Base-by-base conservation (phyloP, 2,113 vertebrate species). In the Heterotilapia buettikoferi region DNA sequence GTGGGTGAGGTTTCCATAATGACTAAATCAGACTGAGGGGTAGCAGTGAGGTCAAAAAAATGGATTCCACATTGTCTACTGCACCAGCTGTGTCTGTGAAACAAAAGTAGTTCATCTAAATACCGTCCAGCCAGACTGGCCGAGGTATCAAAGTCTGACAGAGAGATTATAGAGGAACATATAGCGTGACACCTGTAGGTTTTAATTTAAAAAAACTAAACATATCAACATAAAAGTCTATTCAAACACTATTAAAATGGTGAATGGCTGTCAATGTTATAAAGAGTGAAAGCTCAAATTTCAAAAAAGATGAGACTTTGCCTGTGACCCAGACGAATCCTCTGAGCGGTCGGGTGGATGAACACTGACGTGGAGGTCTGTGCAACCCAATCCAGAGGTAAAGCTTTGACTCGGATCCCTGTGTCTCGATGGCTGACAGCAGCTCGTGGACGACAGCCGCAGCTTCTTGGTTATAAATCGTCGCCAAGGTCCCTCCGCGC, bases 291-390 rank as follows among this genome's bases (percentile, higher is more conserved):
- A 33, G 52, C 43, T 85, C 31, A 86, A 84, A 86, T 18, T 31
- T 82, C 1, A 88, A 82, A 86, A 81, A 36, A 82, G n/a, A 31
- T 61, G 21, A 86, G 73, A 92, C 89, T 89, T 92, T 95, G 92
- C 95, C 95, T 9, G 97, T 97, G 91, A 97, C 97, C 98, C 98
- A 98, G 61, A 96, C 96, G 96, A 98, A 98, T 92, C 98, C 98
- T 12, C 98, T 94, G 61, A 98, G 95, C 0, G 96, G 96, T 36
- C 97, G 92, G 31, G 95, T 96, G 4, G 97, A 84, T 3, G 97
- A 97, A 88, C 98, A 98, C 82, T 98, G 98, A 9, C 98, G 97
- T 1, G 98, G 96, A 7, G 96, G 96, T 31, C 98, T 95, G 90
- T 98, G 98, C 82, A 98, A 95, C 7, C 98, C 98, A 1, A 98